These are phyloP conservation scores for Cochlearius cochlearius DNA, from an alignment of 2,113 vertebrate genomes.

Conservation along the genomic window DNA sequence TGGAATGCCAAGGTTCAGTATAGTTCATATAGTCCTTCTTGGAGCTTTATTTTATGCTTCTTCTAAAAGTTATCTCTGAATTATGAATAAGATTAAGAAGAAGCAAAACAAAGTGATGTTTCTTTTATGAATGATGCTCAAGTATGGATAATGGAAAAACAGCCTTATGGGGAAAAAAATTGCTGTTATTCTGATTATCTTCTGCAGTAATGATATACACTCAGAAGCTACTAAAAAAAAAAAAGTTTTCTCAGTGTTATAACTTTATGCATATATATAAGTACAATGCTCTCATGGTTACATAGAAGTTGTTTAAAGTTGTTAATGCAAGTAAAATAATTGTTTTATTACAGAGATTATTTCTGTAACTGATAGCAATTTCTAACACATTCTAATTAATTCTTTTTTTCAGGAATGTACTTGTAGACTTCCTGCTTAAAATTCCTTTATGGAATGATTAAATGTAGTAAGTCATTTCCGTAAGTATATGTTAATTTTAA, in stretches of 20 bases:
- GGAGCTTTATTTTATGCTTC: not conserved
- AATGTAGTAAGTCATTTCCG: not conserved
- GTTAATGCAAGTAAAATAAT: not conserved
- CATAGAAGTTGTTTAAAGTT: not conserved
- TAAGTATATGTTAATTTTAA: not conserved
- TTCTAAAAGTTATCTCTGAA: not conserved
- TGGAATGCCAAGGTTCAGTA: not conserved
- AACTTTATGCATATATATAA: not conserved
- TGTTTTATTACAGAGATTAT: not conserved
- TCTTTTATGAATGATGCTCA: not conserved
- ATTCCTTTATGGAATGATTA: not conserved
- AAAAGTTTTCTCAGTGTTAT: not conserved
- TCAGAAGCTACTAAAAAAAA: not conserved
- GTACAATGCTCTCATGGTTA: not conserved
- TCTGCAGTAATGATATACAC: not conserved
- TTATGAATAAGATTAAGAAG: not conserved
- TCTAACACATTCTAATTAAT: not conserved
- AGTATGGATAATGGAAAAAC: not conserved
- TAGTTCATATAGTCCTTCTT: not conserved
- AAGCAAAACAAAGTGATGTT: not conserved
- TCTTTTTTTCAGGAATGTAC: not conserved
- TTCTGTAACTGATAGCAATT: not conserved
- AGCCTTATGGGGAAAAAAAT: not conserved
- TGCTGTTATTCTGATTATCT: not conserved
- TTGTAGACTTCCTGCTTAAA: not conserved